Base-by-base conservation (phyloP, 1,140 invertebrate genomes). In the Anastrepha ludens region DNA sequence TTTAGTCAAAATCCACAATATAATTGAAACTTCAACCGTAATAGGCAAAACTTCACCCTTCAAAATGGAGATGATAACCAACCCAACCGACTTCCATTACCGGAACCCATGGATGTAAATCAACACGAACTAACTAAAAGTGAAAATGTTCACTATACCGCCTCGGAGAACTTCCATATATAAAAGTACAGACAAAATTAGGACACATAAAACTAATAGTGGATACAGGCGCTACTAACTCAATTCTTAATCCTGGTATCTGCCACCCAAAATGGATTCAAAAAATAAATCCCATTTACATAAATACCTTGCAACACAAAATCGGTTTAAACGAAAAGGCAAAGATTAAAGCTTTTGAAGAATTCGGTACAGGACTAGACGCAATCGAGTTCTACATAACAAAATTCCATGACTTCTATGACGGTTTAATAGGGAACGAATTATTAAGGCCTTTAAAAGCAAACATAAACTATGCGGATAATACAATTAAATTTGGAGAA, bases 321-420 rank as follows among this genome's bases (percentile, higher is more conserved):
- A 50, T 88, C 7, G 7, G 9, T n/a, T 20, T 87, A n/a, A 60
- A 41, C 11, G 55, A 87, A 60, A 70, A 87, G 13, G 86, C n/a
- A 6, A 29, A 6, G 50, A 39, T 70, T 6, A 17, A 41, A 11
- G 15, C 6, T 50, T 87, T 87, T 58, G 55, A n/a, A 55, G 86
- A 70, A 87, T 87, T 87, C 78, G 39, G 20, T 60, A 41, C 59
- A 11, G 4, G n/a, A 65, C n/a, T 20, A 17, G 47, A 29, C 2
- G n/a, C 50, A 15, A 39, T 88, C n/a, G 60, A 85, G 65, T 62
- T 88, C 70, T 89, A 70, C 50, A 88, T 86, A 74, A 74, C 59
- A 15, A 55, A 41, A 62, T 70, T 65, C 13, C 59, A 86, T 47
- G 60, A 74, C 11, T 86, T 74, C n/a, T 86, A 59, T 8, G 65